Conservation (phyloP, 2,888 invertebrate species). For the Dioctria rufipes region DNA sequence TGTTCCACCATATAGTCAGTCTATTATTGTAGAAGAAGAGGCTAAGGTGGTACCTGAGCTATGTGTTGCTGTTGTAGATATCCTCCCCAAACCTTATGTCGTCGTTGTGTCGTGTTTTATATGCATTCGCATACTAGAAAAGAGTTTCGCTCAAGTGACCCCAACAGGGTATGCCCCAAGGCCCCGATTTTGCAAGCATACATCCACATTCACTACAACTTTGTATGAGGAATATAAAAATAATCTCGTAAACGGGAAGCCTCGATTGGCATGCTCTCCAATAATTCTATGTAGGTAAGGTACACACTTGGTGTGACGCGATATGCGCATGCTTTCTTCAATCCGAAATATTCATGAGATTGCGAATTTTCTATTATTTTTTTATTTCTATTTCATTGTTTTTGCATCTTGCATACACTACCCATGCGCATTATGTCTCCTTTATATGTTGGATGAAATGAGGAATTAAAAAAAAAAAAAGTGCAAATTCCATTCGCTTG, state of each 20-base stretch:
- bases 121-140: too few species aligned
- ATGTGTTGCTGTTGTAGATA: not conserved
- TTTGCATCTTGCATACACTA: not conserved
- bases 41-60: not conserved
- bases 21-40: too few species aligned
- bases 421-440: too few species aligned
- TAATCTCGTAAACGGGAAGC: too few species aligned
- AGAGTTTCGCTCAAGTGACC: slow-evolving; percentile 8
- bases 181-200: slow-evolving; percentile 23
- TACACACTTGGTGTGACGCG: not conserved
- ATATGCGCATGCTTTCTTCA: slow-evolving; percentile 1
- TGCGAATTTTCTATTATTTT: not conserved
- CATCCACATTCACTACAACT: slow-evolving; percentile 6
- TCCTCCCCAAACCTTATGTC: not conserved
- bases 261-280: too few species aligned
- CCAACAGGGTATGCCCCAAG: slow-evolving; percentile 19
- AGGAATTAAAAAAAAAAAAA: too few species aligned
- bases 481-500: too few species aligned
- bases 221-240: not conserved
- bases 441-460: too few species aligned
- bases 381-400: not conserved
- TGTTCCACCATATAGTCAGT: not conserved
- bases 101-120: too few species aligned
- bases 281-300: slow-evolving; percentile 3
- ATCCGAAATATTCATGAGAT: not conserved